Evolutionary conservation across 2,113 vertebrate species (phyloP).

Genomic region (Perognathus longimembris): DNA sequence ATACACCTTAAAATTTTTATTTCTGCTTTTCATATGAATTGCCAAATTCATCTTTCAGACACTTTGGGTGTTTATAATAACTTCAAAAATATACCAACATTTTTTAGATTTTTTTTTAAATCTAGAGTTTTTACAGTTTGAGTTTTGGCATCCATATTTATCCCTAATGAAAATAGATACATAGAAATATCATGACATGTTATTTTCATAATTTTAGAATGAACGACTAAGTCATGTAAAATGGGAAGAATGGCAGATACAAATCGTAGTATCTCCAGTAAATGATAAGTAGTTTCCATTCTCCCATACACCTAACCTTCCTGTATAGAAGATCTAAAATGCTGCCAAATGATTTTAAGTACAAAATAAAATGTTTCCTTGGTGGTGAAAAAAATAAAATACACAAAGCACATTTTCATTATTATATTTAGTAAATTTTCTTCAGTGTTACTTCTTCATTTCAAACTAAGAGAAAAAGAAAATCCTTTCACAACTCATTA

Average conservation of each 20-base stretch:
- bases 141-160: background rate
- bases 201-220: background rate
- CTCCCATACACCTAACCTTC: background rate
- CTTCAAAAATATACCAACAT: background rate
- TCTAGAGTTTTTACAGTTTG: background rate
- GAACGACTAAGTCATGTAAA: background rate
- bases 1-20: conserved; percentile 26
- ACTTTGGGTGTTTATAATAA: background rate
- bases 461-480: background rate
- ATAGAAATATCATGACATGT: background rate
- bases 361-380: background rate
- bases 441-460: background rate
- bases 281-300: conserved; percentile 6
- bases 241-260: background rate
- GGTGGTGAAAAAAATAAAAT: background rate
- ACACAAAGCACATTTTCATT: background rate
- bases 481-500: background rate
- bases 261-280: background rate
- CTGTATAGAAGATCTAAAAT: background rate
- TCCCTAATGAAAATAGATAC: conserved; percentile 9
- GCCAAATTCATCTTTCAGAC: background rate
- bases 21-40: background rate
- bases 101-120: background rate
- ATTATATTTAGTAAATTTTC: background rate
- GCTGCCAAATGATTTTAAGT: background rate